These are phyloP conservation scores for Peromyscus polionotus DNA, from an alignment of 2,113 vertebrate species.

Conservation along the genomic window DNA sequence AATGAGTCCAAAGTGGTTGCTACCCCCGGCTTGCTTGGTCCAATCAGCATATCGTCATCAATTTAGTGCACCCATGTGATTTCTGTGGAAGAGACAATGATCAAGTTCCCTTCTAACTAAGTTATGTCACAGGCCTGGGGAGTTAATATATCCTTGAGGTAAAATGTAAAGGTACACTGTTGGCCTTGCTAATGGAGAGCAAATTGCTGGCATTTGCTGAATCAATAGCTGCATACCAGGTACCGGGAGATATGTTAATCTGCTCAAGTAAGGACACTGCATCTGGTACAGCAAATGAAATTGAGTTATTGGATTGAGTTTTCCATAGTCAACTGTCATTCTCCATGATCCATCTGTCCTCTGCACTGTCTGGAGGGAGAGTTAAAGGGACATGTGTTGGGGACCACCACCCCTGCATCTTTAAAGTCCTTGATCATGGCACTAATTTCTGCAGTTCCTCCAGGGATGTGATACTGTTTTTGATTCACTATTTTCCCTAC, in stretches of 20 bases:
- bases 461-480: background rate
- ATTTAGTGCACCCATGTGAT: background rate
- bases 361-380: background rate
- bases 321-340: background rate
- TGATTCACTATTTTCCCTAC: background rate
- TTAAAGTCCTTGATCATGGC: background rate
- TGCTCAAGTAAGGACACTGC: background rate
- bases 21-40: background rate
- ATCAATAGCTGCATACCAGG: background rate
- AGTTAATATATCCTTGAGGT: background rate
- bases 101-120: background rate
- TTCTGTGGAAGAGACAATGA: background rate
- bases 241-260: background rate
- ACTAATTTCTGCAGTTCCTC: background rate
- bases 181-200: background rate
- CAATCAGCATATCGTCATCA: background rate
- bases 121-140: too few relatives aligned
- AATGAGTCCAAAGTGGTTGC: background rate
- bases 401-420: background rate
- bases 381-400: background rate
- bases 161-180: background rate
- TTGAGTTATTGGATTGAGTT: background rate
- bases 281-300: background rate
- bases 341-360: background rate
- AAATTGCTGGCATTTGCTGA: background rate